Evolutionary conservation across 1,140 invertebrate species (phyloP).

Genomic region (Chironomus tepperi): DNA sequence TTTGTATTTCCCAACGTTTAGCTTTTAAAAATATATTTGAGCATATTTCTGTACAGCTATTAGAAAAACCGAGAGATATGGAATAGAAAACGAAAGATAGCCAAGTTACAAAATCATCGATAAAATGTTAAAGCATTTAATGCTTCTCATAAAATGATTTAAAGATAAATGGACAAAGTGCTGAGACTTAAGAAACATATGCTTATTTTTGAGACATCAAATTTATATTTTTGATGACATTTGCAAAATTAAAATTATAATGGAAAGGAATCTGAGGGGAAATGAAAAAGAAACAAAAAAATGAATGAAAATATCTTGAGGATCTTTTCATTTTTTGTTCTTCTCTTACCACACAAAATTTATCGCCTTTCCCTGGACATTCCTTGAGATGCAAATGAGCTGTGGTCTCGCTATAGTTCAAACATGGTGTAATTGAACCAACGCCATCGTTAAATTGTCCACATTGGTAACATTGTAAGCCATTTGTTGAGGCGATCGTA

Average conservation of each 20-base stretch:
- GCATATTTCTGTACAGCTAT: too few relatives aligned
- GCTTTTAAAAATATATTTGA: too few relatives aligned
- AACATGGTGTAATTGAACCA: slow-evolving; percentile 69
- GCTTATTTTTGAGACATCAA: too few relatives aligned
- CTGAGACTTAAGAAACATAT: too few relatives aligned
- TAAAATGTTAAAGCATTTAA: too few relatives aligned
- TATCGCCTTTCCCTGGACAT: slow-evolving; percentile 49
- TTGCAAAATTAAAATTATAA: background rate
- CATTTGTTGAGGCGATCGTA: slow-evolving; percentile 29
- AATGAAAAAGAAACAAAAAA: background rate
- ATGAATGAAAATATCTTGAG: background rate
- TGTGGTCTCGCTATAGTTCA: slow-evolving; percentile 55
- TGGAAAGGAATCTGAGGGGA: background rate
- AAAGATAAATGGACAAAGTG: too few relatives aligned
- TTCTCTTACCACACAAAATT: slow-evolving; percentile 64
- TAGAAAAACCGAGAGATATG: too few relatives aligned
- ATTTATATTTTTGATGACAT: slow-evolving; percentile 15
- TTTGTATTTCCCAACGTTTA: too few relatives aligned
- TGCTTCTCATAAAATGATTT: too few relatives aligned
- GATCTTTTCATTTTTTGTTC: background rate
- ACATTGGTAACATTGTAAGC: slow-evolving; percentile 63
- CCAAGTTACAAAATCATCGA: too few relatives aligned
- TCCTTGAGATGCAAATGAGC: slow-evolving; percentile 54
- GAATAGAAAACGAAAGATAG: background rate
- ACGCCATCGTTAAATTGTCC: slow-evolving; percentile 73